These are phyloP conservation scores for Saguinus imperator DNA, from an alignment of 2,113 vertebrate species.

Conservation along the genomic window DNA sequence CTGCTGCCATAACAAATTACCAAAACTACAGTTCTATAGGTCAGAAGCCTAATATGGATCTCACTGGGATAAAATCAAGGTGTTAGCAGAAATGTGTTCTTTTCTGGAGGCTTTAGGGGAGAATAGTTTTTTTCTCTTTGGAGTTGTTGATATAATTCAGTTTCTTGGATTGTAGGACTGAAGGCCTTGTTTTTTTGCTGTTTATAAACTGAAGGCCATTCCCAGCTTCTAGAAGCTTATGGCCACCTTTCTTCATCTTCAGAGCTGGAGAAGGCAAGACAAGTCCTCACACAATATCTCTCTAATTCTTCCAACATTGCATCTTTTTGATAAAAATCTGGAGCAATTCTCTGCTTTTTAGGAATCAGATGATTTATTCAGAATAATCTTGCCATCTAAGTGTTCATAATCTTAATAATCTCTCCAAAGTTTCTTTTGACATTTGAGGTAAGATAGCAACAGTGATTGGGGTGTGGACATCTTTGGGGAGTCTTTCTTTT, in stretches of 20 bases:
- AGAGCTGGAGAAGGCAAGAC: not conserved
- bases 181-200: not conserved
- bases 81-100: not conserved
- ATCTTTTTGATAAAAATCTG: not conserved
- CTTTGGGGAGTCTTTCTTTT: not conserved
- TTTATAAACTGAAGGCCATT: not conserved
- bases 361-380: not conserved
- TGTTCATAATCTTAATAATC: not conserved
- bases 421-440: not conserved
- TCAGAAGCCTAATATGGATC: not conserved
- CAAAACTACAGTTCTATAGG: not conserved
- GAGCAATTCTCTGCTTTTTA: not conserved
- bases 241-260: not conserved
- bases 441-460: not conserved
- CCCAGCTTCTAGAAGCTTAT: not conserved
- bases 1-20: not conserved
- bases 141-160: not conserved
- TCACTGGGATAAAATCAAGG: not conserved
- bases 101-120: not conserved
- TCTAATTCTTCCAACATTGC: not conserved
- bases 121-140: not conserved
- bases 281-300: not conserved
- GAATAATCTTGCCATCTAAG: not conserved
- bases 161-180: not conserved
- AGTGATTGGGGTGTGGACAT: not conserved